Evolutionary conservation across 1,140 invertebrate genomes (phyloP), one percentile per base, ranked within the genome.

Genomic region (Vanessa tameamea): DNA sequence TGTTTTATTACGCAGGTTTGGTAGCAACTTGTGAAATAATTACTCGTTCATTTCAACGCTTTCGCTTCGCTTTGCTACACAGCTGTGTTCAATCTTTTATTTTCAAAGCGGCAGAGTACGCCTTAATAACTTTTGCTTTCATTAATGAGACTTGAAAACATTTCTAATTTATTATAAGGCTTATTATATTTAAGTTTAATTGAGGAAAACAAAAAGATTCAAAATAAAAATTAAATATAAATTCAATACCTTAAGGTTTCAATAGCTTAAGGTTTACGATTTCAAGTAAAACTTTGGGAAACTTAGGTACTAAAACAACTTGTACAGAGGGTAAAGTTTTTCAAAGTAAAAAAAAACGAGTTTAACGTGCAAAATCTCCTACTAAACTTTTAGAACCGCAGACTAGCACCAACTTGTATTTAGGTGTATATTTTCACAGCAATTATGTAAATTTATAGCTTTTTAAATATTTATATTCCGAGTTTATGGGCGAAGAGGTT

Each of bases 121-220:
- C 8, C 23, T 67, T 67, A 55, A 67, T 55, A 16, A 67, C 26
- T 67, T 67, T 55, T 31, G 50, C 26, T 3, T 20, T 55, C 53
- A 47, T 43, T 55, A 67, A 55, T 37, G 15, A 67, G 65, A 67
- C 65, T 67, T 6, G 65, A 37, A 55, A 67, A 67, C 53, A 23
- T 57, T 57, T 57, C 53, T 57, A 57, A 57, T 57, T 57, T 43
- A 43, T 11, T 43, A 43, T 43, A 43, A 43, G 37, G 37, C 37
- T 43, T 9, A 43, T 43, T 43, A 8, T 43, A 9, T 43, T 9
- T 11, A 43, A 43, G 37, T 43, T 43, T 43, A 9, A 43, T 43
- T 43, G 7, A 43, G 7, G 37, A 43, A 43, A 43, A 43, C 37
- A 43, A 43, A 43, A 43, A 43, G 0, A 43, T 43, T 9, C 7